Conservation (phyloP, 2,888 invertebrate species). For the Lepidocyrtoides sp. region DNA sequence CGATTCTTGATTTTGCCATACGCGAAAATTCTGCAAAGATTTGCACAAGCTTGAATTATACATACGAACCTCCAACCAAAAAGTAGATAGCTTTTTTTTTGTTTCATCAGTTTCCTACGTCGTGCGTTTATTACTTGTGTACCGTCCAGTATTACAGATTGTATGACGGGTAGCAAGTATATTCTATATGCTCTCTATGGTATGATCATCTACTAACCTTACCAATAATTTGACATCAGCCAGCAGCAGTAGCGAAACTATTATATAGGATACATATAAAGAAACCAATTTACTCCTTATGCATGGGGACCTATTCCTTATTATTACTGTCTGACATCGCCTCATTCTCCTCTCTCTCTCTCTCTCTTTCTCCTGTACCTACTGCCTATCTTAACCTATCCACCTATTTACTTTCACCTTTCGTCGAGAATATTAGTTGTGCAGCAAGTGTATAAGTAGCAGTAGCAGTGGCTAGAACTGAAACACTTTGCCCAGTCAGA, state of each 20-base stretch:
- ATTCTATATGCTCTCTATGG: neutral
- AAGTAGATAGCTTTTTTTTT: neutral
- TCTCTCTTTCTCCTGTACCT: neutral
- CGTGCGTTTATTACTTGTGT: neutral
- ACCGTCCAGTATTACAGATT: neutral
- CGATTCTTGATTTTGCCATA: constrained; percentile 17
- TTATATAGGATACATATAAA: neutral
- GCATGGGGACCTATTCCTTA: neutral
- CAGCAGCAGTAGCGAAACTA: neutral
- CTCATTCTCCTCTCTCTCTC: neutral
- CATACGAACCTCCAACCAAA: too few relatives aligned
- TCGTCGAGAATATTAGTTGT: constrained; percentile 62
- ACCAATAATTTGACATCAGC: constrained; percentile 3
- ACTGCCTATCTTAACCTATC: constrained; percentile 8
- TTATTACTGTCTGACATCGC: neutral
- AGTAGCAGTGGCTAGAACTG: neutral
- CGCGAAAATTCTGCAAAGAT: constrained; percentile 4
- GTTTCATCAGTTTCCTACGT: neutral
- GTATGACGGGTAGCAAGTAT: too few relatives aligned
- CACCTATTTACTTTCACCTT: constrained; percentile 58
- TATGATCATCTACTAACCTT: neutral
- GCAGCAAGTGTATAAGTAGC: neutral
- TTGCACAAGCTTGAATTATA: constrained; percentile 27
- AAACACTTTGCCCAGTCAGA: neutral
- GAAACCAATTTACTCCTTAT: constrained; percentile 11